phyloP scores from a whole-genome alignment of 2,113 vertebrate species.

The Vireo altiloquus region DNA sequence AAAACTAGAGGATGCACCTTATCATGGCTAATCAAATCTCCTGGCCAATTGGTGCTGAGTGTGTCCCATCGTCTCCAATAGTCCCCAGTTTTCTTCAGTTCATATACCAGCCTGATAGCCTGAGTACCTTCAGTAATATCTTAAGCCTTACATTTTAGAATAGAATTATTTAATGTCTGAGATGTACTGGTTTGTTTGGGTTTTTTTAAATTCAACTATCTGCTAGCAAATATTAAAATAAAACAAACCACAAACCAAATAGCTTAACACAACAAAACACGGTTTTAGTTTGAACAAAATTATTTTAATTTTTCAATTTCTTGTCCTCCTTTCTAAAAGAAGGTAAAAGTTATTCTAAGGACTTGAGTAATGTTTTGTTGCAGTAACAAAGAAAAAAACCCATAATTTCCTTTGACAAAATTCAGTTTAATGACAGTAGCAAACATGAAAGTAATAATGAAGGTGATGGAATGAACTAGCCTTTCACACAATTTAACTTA shows the following conservation, averaged over 20 bases:
- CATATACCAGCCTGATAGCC: not conserved
- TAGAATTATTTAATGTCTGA: not conserved
- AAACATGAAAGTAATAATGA: not conserved
- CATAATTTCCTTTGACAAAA: not conserved
- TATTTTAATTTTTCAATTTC: constrained; percentile 5
- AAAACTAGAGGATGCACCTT: not conserved
- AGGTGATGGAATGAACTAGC: not conserved
- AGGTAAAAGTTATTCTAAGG: not conserved
- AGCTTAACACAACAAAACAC: not conserved
- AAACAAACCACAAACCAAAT: not conserved
- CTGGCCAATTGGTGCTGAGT: not conserved
- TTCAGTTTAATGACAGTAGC: not conserved
- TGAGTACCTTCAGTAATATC: not conserved
- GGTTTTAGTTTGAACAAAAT: not conserved
- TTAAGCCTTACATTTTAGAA: not conserved
- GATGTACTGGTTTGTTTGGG: not conserved
- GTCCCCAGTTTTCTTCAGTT: not conserved
- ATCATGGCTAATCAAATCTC: not conserved
- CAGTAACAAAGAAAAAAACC: not conserved
- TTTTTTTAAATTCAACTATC: not conserved
- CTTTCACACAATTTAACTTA: not conserved
- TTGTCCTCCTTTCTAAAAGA: not conserved
- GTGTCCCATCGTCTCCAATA: not conserved
- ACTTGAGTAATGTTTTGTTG: not conserved
- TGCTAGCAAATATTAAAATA: not conserved